A percentile compares a stretch with the other conserved stretches of the same genome.
Evolutionary conservation across 2,113 vertebrate species (phyloP).

Genomic region (Mungos mungo): DNA sequence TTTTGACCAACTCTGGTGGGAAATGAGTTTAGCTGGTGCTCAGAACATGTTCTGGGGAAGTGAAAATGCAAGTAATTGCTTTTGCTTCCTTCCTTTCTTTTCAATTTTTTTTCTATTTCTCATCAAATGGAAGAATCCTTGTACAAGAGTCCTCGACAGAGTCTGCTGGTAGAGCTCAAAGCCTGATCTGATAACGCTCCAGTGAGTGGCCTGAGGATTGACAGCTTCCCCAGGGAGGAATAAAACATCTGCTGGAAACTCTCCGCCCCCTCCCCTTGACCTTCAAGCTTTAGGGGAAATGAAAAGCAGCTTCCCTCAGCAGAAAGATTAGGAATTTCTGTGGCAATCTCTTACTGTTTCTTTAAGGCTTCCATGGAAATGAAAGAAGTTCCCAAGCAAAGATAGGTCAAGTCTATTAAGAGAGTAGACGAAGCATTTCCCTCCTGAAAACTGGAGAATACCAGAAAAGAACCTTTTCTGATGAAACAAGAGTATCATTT

Average conservation of each 20-base stretch:
- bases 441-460: not conserved
- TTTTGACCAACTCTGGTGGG: not conserved
- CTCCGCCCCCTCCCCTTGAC: not conserved
- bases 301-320: not conserved
- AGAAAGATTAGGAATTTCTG: not conserved
- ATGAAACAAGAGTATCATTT: not conserved
- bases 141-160: not conserved
- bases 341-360: not conserved
- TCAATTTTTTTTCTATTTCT: constrained; percentile 19
- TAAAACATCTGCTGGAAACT: not conserved
- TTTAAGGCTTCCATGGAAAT: constrained; percentile 53
- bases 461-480: not conserved
- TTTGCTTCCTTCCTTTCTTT: not conserved
- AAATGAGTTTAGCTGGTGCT: not conserved
- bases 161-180: not conserved
- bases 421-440: not conserved
- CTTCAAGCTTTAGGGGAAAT: constrained; percentile 59
- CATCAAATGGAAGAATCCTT: not conserved
- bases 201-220: not conserved
- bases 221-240: not conserved
- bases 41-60: constrained; percentile 24
- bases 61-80: constrained; percentile 28
- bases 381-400: constrained; percentile 19
- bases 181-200: not conserved
- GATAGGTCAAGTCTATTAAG: constrained; percentile 40